phyloP scores from a whole-genome alignment of 2,888 invertebrate genomes.

The Trypoxylon attenuatum region DNA sequence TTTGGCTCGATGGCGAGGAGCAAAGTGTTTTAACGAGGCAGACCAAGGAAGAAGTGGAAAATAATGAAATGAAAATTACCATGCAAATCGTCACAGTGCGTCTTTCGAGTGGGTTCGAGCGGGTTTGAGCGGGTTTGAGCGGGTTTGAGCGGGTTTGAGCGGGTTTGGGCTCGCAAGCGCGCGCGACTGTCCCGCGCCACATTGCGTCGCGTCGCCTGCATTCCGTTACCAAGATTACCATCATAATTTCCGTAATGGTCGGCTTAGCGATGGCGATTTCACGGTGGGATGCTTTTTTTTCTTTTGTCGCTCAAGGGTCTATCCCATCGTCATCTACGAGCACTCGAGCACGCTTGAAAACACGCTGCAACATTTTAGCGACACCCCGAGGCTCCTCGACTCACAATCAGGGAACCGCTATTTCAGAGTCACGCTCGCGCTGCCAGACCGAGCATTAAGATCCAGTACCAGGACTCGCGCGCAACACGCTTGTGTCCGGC shows the following conservation, averaged over 20 bases:
- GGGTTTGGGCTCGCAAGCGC: background rate
- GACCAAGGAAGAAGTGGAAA: background rate
- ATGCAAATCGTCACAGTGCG: slow-evolving; percentile 5
- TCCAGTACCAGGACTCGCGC: background rate
- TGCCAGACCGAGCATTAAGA: slow-evolving; percentile 5
- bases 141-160: background rate
- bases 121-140: background rate
- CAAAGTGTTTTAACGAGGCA: background rate
- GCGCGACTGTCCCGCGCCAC: background rate
- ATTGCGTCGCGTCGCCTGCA: background rate
- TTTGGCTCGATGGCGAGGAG: slow-evolving; percentile 5
- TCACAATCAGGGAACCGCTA: slow-evolving; percentile 18
- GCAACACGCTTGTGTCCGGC: background rate
- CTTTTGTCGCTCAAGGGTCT: slow-evolving; percentile 29
- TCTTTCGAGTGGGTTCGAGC: slow-evolving; percentile 1
- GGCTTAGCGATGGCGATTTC: slow-evolving; percentile 16
- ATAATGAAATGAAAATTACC: slow-evolving; percentile 17
- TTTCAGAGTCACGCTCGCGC: slow-evolving; percentile 21
- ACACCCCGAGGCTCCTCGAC: slow-evolving; percentile 22
- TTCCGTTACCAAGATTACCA: slow-evolving; percentile 16
- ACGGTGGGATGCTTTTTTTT: slow-evolving; percentile 23
- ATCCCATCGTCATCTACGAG: slow-evolving; percentile 22
- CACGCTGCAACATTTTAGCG: slow-evolving; percentile 23
- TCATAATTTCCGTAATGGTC: slow-evolving; percentile 30
- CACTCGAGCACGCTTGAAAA: slow-evolving; percentile 28